Percentiles rank a stretch among this genome's conserved stretches.
These are phyloP conservation scores for Dendrocincla fuliginosa DNA, from an alignment of 2,797 vertebrate genomes.

Conservation along the genomic window DNA sequence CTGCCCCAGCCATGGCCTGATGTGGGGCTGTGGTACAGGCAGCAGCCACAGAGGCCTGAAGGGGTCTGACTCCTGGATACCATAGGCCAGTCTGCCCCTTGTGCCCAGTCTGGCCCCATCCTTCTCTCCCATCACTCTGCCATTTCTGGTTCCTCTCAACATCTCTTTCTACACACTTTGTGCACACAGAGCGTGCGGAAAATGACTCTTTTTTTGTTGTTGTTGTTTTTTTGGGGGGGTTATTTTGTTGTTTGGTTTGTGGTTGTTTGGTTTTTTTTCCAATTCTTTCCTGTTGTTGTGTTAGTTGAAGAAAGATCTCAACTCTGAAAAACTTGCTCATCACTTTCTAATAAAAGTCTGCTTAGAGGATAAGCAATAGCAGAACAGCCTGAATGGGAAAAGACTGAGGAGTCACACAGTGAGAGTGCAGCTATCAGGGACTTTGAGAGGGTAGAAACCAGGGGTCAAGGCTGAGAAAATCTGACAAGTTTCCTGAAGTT, in stretches of 20 bases:
- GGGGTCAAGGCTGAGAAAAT: background rate
- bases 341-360: background rate
- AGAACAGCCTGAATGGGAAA: fast-evolving
- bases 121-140: background rate
- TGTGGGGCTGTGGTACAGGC: background rate
- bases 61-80: fast-evolving
- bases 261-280: no score
- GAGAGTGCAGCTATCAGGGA: background rate
- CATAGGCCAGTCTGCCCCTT: fast-evolving
- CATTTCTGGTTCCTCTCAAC: background rate
- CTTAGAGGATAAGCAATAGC: background rate
- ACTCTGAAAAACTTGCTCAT: background rate
- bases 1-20: background rate
- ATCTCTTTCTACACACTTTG: background rate
- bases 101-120: fast-evolving
- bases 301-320: background rate
- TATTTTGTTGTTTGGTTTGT: no score
- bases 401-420: background rate
- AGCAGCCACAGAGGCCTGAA: background rate
- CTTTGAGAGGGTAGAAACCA: background rate
- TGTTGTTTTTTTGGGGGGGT: background rate
- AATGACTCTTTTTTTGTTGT: background rate
- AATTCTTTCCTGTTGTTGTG: background rate
- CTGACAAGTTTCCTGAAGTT: background rate
- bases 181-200: background rate